These are phyloP conservation scores for Periphyllus acericola DNA, from an alignment of 2,888 invertebrate species.

Conservation along the genomic window DNA sequence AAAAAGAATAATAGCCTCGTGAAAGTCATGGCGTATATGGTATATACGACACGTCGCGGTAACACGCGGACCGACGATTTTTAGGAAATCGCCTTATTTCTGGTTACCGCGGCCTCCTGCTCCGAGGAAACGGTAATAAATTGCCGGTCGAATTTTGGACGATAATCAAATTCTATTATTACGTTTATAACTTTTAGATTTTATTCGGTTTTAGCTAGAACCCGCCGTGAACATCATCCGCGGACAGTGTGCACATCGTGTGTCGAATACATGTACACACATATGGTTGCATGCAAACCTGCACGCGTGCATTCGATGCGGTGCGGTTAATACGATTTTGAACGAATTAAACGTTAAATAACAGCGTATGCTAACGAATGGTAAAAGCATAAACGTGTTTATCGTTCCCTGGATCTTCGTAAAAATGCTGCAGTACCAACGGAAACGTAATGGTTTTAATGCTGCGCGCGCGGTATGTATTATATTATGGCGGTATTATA, in stretches of 20 bases:
- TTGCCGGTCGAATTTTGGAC: slow-evolving; percentile 7
- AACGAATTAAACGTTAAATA: not conserved
- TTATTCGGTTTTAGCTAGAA: not conserved
- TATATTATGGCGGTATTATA: not conserved
- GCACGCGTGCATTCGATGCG: not conserved
- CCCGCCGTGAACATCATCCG: not conserved
- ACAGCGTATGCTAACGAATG: not conserved
- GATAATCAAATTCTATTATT: slow-evolving; percentile 3
- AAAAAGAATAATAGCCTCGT: too few relatives aligned
- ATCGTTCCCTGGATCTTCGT: not conserved
- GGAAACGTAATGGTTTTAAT: not conserved
- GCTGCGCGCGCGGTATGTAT: not conserved
- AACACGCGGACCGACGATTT: not conserved
- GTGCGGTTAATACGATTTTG: too few relatives aligned
- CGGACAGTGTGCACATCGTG: not conserved
- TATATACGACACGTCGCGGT: not conserved
- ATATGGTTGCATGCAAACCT: not conserved
- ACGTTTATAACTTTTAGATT: not conserved
- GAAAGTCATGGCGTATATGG: not conserved
- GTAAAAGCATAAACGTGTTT: not conserved
- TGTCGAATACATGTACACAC: too few relatives aligned
- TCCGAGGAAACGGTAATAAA: slow-evolving; percentile 2
- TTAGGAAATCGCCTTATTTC: not conserved
- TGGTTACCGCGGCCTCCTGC: not conserved
- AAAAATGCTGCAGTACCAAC: not conserved